phyloP scores from a whole-genome alignment of 1,140 invertebrate genomes.

The Lepidurus arcticus region DNA sequence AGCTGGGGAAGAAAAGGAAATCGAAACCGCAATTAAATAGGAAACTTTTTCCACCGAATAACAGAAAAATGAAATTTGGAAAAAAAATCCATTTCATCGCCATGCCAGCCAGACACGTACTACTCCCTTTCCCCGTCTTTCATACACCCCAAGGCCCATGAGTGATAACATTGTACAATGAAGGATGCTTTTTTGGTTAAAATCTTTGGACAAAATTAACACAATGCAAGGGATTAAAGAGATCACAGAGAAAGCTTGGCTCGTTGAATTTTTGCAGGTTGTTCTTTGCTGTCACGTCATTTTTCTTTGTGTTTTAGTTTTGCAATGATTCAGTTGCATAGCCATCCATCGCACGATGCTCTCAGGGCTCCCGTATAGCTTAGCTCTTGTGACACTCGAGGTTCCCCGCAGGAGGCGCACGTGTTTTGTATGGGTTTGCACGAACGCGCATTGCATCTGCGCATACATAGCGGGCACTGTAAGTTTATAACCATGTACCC shows the following conservation, averaged over 20 bases:
- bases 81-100: neutral
- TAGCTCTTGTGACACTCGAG: neutral
- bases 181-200: neutral
- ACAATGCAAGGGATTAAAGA: constrained; percentile 9
- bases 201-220: neutral
- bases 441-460: no score
- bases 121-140: neutral
- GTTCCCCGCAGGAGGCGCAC: no score
- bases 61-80: neutral
- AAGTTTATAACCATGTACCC: no score
- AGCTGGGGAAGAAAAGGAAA: neutral
- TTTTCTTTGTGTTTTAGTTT: neutral
- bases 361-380: neutral
- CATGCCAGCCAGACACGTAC: neutral
- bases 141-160: neutral
- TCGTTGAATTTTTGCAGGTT: constrained; percentile 15
- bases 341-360: neutral
- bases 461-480: no score
- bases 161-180: constrained; percentile 14
- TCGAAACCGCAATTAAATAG: neutral
- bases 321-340: neutral
- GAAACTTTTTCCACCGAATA: neutral
- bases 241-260: constrained; percentile 21
- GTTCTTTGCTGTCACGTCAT: neutral
- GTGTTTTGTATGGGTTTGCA: no score